Conservation (phyloP, 2,888 invertebrate species). For the Drosophila paranaensis region DNA sequence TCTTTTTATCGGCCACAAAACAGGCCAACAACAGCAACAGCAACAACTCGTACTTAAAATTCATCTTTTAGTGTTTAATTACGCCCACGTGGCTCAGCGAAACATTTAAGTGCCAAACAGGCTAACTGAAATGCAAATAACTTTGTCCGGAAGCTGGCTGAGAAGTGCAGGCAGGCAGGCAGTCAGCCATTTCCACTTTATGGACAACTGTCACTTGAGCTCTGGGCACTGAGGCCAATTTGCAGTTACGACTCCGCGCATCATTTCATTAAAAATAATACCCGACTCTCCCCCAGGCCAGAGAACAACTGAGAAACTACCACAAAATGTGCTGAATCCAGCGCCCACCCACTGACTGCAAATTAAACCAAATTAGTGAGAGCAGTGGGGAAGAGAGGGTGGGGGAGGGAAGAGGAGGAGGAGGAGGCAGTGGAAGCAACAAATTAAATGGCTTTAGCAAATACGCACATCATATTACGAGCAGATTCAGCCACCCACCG, state of each 20-base stretch:
- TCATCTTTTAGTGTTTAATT: slow-evolving; percentile 56
- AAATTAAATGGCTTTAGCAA: slow-evolving; percentile 75
- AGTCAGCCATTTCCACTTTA: slow-evolving; percentile 12
- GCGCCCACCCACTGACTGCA: slow-evolving; percentile 56
- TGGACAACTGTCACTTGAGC: slow-evolving; percentile 37
- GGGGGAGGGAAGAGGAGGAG: not conserved
- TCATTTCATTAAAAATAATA: slow-evolving; percentile 75
- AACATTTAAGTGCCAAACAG: slow-evolving; percentile 32
- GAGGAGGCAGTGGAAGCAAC: not conserved
- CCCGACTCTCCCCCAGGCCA: slow-evolving; percentile 20
- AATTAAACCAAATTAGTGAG: slow-evolving; percentile 75
- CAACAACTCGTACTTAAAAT: slow-evolving; percentile 21
- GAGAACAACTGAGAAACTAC: slow-evolving; percentile 39
- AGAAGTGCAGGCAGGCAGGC: not conserved
- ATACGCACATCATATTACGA: slow-evolving; percentile 72
- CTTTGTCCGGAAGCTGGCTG: not conserved
- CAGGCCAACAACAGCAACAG: slow-evolving; percentile 38
- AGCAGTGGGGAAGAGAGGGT: not conserved
- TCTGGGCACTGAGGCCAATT: slow-evolving; percentile 56
- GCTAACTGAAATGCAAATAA: slow-evolving; percentile 57
- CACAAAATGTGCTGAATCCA: slow-evolving; percentile 35
- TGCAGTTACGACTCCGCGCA: slow-evolving; percentile 67
- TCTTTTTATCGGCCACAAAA: slow-evolving; percentile 67
- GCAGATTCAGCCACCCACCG: slow-evolving; percentile 13
- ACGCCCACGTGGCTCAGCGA: slow-evolving; percentile 63